Conservation (phyloP, 2,888 invertebrate species). For the Melinaea marsaeus region DNA sequence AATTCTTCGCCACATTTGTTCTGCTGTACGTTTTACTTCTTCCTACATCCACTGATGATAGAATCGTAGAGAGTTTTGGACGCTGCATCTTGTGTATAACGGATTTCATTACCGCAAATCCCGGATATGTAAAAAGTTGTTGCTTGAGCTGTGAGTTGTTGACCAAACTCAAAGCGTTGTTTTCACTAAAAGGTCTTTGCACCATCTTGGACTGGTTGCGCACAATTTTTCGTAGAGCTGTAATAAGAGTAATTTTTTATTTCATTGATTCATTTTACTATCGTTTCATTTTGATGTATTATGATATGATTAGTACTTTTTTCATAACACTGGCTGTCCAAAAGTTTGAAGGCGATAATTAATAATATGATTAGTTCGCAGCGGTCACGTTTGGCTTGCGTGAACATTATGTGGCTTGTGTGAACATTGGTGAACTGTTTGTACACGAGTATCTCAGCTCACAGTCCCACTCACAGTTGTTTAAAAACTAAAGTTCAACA, state of each 20-base stretch:
- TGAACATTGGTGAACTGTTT: neutral
- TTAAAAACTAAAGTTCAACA: conserved; percentile 3
- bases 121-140: conserved; percentile 39
- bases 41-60: conserved; percentile 45
- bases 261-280: neutral
- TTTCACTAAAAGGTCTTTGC: conserved; percentile 59
- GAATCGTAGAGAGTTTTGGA: conserved; percentile 50
- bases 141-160: conserved; percentile 31
- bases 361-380: conserved; percentile 15
- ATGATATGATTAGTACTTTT: conserved; percentile 47
- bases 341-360: conserved; percentile 34
- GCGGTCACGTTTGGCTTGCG: conserved; percentile 11
- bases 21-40: conserved; percentile 44
- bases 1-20: conserved; percentile 37
- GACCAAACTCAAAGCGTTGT: conserved; percentile 25
- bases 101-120: conserved; percentile 45
- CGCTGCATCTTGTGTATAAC: conserved; percentile 46
- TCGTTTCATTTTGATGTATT: neutral
- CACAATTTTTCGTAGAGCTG: conserved; percentile 67
- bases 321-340: conserved; percentile 46
- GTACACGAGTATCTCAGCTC: conserved; percentile 10
- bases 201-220: conserved; percentile 68
- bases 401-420: conserved; percentile 14
- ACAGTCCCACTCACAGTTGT: neutral
- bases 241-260: conserved; percentile 31